Base-by-base conservation (phyloP, 2,797 vertebrate genomes). In the Selene dorsalis region DNA sequence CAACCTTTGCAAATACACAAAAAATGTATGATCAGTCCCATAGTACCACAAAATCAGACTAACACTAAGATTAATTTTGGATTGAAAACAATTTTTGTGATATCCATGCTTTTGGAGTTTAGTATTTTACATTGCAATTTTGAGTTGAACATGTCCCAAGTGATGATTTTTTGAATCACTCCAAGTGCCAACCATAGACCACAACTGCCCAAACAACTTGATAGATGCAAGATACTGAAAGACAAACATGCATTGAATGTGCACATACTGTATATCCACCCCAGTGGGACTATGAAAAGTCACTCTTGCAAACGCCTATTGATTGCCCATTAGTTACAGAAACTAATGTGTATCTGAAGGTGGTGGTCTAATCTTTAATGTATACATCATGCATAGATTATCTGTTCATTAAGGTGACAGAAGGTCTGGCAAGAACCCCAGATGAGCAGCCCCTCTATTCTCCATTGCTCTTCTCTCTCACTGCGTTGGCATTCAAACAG, bases 371-470 rank as follows among this genome's bases (percentile, higher is more conserved):
- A 87, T 88, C 74, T 85, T 91, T 77, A 89, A 86, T 85, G 83
- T 80, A 87, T 86, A 87, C 83, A 88, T 89, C 85, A 86, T 82
- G 82, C 71, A 91, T 90, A 87, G 84, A 93, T 90, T 91, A 92
- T 84, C 80, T 90, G 86, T 90, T 93, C 85, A 91, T 91, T 89
- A 91, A 75, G 67, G 71, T 82, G 85, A 90, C 79, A 76, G 68
- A 86, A 55, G 26, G 53, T 77, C 64, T 82, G 82, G 79, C 79
- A 70, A 41, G 14, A 72, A 75, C 71, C 69, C 77, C 78, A 77
- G 58, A 78, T 28, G 35, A 86, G 48, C 26, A 48, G 55, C 68
- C 63, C 62, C 38, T 69, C 24, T 20, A 4, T 57, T 62, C 57
- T 62, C 47, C 17, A 4, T 48, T 18, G 32, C 48, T 38, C 13